These are phyloP conservation scores for Catocala sponsa DNA, from an alignment of 2,888 invertebrate genomes.

Conservation along the genomic window DNA sequence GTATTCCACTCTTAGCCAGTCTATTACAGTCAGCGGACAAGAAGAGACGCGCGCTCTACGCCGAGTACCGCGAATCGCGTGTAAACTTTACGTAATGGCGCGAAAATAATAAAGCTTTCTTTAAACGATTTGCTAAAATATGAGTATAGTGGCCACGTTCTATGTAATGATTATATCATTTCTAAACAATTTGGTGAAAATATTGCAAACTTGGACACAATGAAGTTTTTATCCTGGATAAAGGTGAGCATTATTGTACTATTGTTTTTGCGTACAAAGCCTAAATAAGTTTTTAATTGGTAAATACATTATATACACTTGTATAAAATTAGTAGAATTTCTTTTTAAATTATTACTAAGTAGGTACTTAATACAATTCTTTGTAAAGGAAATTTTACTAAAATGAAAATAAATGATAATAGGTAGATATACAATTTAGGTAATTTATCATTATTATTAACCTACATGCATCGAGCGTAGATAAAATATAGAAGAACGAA, in stretches of 20 bases:
- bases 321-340: too few relatives aligned
- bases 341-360: too few relatives aligned
- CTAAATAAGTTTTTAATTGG: background rate
- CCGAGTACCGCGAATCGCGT: slow-evolving; percentile 62
- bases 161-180: slow-evolving; percentile 38
- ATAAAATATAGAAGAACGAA: too few relatives aligned
- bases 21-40: slow-evolving; percentile 60
- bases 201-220: slow-evolving; percentile 53
- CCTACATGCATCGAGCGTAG: too few relatives aligned
- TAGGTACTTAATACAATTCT: too few relatives aligned
- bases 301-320: background rate
- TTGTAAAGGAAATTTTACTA: too few relatives aligned
- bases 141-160: slow-evolving; percentile 21
- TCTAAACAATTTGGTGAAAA: slow-evolving; percentile 46
- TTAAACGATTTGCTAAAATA: slow-evolving; percentile 20
- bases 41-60: slow-evolving; percentile 58
- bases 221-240: slow-evolving; percentile 65
- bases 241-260: slow-evolving; percentile 56
- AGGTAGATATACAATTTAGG: too few relatives aligned
- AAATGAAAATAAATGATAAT: too few relatives aligned
- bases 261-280: background rate
- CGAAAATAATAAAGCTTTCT: slow-evolving; percentile 58
- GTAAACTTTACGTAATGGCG: slow-evolving; percentile 79
- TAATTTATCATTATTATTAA: too few relatives aligned
- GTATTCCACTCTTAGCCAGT: slow-evolving; percentile 57